These are phyloP conservation scores for Octopus bimaculoides DNA, from an alignment of 1,140 invertebrate species.

Conservation along the genomic window DNA sequence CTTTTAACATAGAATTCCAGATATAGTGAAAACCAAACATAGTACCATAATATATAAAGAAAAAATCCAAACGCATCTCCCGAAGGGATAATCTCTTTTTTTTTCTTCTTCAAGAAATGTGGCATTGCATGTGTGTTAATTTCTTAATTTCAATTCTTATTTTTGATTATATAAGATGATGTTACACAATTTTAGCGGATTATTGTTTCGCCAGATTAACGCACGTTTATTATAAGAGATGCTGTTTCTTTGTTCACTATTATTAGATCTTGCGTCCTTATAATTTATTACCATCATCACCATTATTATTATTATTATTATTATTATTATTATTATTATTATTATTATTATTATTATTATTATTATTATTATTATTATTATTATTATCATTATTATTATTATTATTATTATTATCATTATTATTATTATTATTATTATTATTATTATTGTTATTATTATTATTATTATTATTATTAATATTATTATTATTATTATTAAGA, in stretches of 20 bases:
- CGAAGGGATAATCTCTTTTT: neutral
- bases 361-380: too few species aligned
- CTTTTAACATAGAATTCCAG: too few species aligned
- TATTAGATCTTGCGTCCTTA: neutral
- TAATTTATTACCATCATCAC: too few species aligned
- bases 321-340: too few species aligned
- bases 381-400: too few species aligned
- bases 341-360: too few species aligned
- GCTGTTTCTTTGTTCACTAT: constrained; percentile 2
- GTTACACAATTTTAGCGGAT: neutral
- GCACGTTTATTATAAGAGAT: neutral
- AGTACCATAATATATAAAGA: neutral
- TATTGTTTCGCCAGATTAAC: constrained; percentile 3
- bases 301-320: too few species aligned
- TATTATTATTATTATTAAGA: too few species aligned
- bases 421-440: too few species aligned
- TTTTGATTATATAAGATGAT: constrained; percentile 2
- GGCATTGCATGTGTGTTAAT: constrained; percentile 4
- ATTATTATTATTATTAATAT: too few species aligned
- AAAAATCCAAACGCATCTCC: neutral
- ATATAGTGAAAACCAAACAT: neutral
- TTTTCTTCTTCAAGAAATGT: neutral
- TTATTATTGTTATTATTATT: too few species aligned
- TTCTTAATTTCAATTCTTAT: neutral
- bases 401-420: too few species aligned